A percentile compares a stretch with the other conserved stretches of the same genome.
phyloP scores from a whole-genome alignment of 2,113 vertebrate genomes.

The Aspidoscelis tigris region DNA sequence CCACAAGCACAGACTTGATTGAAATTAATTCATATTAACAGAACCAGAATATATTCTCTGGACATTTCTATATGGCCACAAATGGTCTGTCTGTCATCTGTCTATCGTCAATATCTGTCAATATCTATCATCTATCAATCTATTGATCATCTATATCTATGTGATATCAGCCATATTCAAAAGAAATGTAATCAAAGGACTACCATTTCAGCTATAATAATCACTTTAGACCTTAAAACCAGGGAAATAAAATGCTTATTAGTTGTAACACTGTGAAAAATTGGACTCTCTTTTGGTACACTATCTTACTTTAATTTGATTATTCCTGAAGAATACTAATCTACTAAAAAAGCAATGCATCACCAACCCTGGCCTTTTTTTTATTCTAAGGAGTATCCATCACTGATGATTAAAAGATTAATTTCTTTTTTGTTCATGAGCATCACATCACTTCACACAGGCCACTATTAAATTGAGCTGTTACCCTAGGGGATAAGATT shows the following conservation, averaged over 20 bases:
- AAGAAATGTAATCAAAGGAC: slow-evolving; percentile 62
- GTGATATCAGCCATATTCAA: slow-evolving; percentile 32
- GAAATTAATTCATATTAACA: too few relatives aligned
- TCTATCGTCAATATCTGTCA: too few relatives aligned
- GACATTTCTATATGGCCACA: too few relatives aligned
- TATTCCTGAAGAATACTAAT: slow-evolving; percentile 42
- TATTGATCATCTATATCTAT: too few relatives aligned
- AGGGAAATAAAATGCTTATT: slow-evolving; percentile 48
- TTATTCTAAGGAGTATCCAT: neutral
- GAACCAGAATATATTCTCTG: too few relatives aligned
- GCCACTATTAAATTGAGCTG: slow-evolving; percentile 6
- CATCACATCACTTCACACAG: neutral
- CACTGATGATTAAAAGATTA: slow-evolving; percentile 24
- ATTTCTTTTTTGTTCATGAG: slow-evolving; percentile 14
- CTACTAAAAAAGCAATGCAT: neutral
- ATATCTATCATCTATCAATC: too few relatives aligned
- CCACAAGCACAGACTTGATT: too few relatives aligned
- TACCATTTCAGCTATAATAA: slow-evolving; percentile 57
- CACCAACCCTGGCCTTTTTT: neutral
- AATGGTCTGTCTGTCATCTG: too few relatives aligned
- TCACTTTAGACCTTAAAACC: slow-evolving; percentile 55
- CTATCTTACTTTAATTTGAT: slow-evolving; percentile 50
- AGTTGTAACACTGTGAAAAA: slow-evolving; percentile 49
- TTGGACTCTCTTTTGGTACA: slow-evolving; percentile 5
- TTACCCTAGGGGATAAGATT: neutral